Base-by-base conservation (phyloP, 2,888 invertebrate genomes). In the Corbicula japonica region DNA sequence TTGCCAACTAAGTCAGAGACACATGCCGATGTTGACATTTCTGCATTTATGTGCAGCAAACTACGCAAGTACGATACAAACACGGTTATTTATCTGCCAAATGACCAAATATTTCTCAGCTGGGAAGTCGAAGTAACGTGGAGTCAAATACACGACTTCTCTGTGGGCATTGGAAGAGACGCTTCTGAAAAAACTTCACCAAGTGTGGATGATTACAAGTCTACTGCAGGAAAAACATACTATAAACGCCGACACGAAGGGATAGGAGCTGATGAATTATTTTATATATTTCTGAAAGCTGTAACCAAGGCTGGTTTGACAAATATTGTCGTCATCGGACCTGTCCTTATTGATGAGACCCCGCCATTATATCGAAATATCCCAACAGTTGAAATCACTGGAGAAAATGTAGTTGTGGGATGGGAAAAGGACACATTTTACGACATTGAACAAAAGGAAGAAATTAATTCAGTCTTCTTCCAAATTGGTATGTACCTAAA, bases 311-410 rank as follows among this genome's bases (percentile, higher is more conserved):
- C 86, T 15, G 77, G 78, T 2, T 26, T 83, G 28, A 52, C 74
- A 32, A 70, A 41, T 1, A 54, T 76, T 1, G 62, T 52, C 8
- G 18, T 69, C 1, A 50, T 86, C 32, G 87, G 86, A 6, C 86
- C 87, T 18, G 38, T 86, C 5, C 28, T 86, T 5, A 77, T 85
- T 32, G 86, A 87, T 61, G 82, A 86, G 48, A 84, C 86, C 1
- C 83, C 87, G 2, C 87, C 87, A 12, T 2, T 30, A 10, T 74
- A 69, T 30, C 41, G 58, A 5, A 41, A 26, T n/a, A 50, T 46
- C 6, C 72, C 83, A 18, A 34, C 54, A 5, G 54, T 74, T 0
- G 44, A 21, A 6, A 48, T 85, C 32, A 66, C 34, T n/a, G 35
- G 44, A 15, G 71, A 73, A 4, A 12, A 52, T 2, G 26, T 87